Evolutionary conservation across 2,888 invertebrate species (phyloP), one percentile per base, ranked within the genome.

Genomic region (Anoplius nigerrimus): DNA sequence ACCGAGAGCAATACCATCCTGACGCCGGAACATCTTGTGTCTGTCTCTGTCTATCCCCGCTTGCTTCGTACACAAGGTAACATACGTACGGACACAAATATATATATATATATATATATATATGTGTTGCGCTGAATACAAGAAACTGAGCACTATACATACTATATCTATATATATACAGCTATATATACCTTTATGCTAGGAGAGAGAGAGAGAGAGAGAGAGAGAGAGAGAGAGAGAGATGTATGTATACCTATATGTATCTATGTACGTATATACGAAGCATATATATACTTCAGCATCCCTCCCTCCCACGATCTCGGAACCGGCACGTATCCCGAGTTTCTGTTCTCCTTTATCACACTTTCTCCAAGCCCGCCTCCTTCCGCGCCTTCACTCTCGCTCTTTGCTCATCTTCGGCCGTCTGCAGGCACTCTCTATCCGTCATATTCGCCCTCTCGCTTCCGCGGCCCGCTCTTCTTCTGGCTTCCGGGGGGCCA

Each of bases 1-100:
- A 77, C 79, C 71, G 72, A 68, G 66, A 79, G 82, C 82, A 82
- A 79, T 82, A 75, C 79, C 72, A 80, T 82, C 81, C 71, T 72
- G 81, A 80, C 76, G 78, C 72, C 77, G 72, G 71, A 75, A 73
- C 71, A 66, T 70, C 75, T 68, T 69, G 67, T 71, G n/a, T n/a
- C n/a, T n/a, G n/a, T 53, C 68, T 27, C 55, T 53, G 34, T 13
- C 55, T 55, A 13, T 13, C 42, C 66, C 67, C 55, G 54, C 71
- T 64, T 69, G 60, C 67, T 71, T 67, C n/a, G n/a, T n/a, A n/a
- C n/a, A n/a, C n/a, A n/a, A n/a, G n/a, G n/a, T n/a, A n/a, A n/a
- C n/a, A n/a, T n/a, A n/a, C n/a, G n/a, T n/a, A n/a, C n/a, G n/a
- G n/a, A n/a, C n/a, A n/a, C n/a, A n/a, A n/a, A n/a, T n/a, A n/a